Conservation (phyloP, 92 coral and sea anemone species). For the Actinostola sp. region DNA sequence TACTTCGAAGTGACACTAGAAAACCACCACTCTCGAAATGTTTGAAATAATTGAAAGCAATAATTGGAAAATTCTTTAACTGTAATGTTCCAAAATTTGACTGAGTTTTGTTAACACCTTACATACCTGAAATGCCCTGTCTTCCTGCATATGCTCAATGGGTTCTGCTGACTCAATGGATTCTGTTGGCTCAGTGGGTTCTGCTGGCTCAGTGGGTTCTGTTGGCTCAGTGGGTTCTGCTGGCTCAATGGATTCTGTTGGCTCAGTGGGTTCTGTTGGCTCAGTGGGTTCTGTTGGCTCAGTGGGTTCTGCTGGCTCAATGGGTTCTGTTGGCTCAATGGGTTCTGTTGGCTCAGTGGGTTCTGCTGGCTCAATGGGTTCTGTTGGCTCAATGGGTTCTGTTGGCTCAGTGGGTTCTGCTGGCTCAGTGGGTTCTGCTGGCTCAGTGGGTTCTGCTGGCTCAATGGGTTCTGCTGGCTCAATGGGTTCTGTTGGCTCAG, state of each 20-base stretch:
- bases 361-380: neutral
- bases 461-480: neutral
- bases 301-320: neutral
- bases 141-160: too few relatives aligned
- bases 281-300: neutral
- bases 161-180: too few relatives aligned
- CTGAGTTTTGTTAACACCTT: too few relatives aligned
- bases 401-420: neutral
- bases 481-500: neutral
- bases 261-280: neutral
- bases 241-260: constrained; percentile 23
- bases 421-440: neutral
- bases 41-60: too few relatives aligned
- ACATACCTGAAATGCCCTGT: neutral
- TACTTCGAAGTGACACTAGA: too few relatives aligned
- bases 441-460: neutral
- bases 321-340: neutral
- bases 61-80: too few relatives aligned
- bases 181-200: neutral
- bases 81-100: too few relatives aligned
- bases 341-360: neutral
- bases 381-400: neutral
- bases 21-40: too few relatives aligned
- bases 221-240: constrained; percentile 37
- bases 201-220: neutral